Percentiles rank a stretch among this genome's conserved stretches.
phyloP scores from a whole-genome alignment of 2,113 vertebrate genomes.

The Ammodytes marinus region DNA sequence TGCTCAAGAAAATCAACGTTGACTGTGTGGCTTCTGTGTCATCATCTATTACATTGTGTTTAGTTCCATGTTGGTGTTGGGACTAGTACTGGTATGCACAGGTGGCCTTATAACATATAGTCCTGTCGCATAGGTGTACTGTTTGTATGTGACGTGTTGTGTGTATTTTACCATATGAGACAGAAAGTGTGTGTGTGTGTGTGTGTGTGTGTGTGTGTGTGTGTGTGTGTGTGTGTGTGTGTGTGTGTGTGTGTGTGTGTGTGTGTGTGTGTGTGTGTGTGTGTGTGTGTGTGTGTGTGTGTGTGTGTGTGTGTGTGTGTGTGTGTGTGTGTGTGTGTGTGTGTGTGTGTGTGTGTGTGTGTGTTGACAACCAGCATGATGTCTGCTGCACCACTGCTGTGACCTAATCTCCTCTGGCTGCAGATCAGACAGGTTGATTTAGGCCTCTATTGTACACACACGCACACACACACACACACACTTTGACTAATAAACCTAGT shows the following conservation, averaged over 20 bases:
- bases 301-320: no score
- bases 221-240: slow-evolving; percentile 6
- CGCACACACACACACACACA: slow-evolving; percentile 14
- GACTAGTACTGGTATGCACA: background rate
- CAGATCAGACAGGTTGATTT: slow-evolving; percentile 60
- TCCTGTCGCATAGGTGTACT: no score
- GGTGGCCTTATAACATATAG: background rate
- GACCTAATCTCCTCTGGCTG: slow-evolving; percentile 67
- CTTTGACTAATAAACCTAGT: slow-evolving; percentile 39
- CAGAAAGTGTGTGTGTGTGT: background rate
- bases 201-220: background rate
- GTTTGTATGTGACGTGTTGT: no score
- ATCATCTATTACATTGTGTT: background rate
- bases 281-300: slow-evolving; percentile 1
- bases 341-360: slow-evolving; percentile 7
- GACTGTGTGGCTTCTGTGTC: background rate
- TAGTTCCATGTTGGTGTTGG: background rate
- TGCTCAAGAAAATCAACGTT: background rate
- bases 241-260: background rate
- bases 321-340: background rate
- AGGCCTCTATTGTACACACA: slow-evolving; percentile 44
- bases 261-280: slow-evolving; percentile 10
- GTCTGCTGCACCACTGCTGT: slow-evolving; percentile 24
- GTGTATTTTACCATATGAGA: background rate
- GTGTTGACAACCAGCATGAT: slow-evolving; percentile 20